Evolutionary conservation across 2,797 vertebrate genomes (phyloP).

Genomic region (Poeciliopsis infans): DNA sequence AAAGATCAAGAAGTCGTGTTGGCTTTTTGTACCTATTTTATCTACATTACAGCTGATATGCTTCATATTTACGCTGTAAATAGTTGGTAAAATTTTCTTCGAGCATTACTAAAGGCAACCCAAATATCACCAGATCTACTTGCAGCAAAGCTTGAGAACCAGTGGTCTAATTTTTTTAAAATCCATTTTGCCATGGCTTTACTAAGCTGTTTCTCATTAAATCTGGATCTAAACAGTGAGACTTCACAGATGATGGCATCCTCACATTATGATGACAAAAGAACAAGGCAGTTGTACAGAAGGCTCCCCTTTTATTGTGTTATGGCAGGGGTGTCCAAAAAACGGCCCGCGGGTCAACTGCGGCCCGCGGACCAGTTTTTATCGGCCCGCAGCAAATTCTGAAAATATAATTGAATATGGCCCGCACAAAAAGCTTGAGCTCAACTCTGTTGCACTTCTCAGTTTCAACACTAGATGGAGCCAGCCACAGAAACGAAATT

Average conservation of each 20-base stretch:
- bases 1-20: neutral
- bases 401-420: too few species aligned
- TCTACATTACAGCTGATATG: neutral
- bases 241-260: neutral
- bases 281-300: neutral
- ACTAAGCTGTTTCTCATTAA: neutral
- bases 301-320: neutral
- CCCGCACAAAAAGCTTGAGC: too few species aligned
- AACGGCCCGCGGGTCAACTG: too few species aligned
- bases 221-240: neutral
- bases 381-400: too few species aligned
- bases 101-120: neutral
- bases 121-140: neutral
- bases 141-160: neutral
- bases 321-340: neutral
- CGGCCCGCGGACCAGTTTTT: too few species aligned
- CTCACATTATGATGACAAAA: neutral
- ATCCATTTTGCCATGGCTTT: neutral
- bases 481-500: too few species aligned
- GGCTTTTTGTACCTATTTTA: neutral
- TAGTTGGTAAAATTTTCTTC: neutral
- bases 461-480: too few species aligned
- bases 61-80: neutral
- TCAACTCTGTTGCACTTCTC: too few species aligned
- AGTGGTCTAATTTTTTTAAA: neutral